These are phyloP conservation scores for Hetaerina americana DNA, from an alignment of 1,140 invertebrate genomes.

Conservation along the genomic window DNA sequence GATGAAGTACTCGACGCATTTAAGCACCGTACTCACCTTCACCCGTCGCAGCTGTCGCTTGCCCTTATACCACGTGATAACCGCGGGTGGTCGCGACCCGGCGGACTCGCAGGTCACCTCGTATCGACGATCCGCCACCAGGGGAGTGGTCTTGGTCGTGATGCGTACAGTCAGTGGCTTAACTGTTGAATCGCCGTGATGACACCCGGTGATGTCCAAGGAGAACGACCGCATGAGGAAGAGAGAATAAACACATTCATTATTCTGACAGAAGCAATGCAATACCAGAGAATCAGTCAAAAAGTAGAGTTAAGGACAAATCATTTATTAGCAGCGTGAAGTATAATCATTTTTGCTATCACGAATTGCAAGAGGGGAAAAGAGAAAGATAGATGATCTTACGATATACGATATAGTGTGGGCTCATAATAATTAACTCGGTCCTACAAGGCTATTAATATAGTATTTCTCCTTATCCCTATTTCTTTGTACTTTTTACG, in stretches of 20 bases:
- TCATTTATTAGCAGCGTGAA: no score
- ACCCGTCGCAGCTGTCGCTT: conserved; percentile 56
- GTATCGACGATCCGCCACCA: conserved; percentile 61
- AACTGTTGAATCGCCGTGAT: conserved; percentile 40
- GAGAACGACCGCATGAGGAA: neutral
- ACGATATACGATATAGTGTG: no score
- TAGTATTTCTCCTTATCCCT: no score
- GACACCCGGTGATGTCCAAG: neutral
- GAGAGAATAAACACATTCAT: neutral
- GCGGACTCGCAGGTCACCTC: conserved; percentile 67
- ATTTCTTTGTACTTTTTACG: no score
- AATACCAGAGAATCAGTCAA: neutral
- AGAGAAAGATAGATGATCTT: no score
- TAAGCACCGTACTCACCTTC: conserved; percentile 45
- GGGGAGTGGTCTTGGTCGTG: conserved; percentile 40
- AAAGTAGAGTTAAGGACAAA: no score
- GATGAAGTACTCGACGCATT: no score
- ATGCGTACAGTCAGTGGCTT: conserved; percentile 65
- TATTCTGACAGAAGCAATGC: no score
- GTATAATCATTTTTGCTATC: no score
- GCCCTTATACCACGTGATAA: conserved; percentile 79
- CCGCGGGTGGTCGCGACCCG: conserved; percentile 69
- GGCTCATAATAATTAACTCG: no score
- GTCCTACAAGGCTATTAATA: no score
- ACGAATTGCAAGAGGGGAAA: no score